Evolutionary conservation across 1,140 invertebrate genomes (phyloP).

Genomic region (Trichonephila clavipes): DNA sequence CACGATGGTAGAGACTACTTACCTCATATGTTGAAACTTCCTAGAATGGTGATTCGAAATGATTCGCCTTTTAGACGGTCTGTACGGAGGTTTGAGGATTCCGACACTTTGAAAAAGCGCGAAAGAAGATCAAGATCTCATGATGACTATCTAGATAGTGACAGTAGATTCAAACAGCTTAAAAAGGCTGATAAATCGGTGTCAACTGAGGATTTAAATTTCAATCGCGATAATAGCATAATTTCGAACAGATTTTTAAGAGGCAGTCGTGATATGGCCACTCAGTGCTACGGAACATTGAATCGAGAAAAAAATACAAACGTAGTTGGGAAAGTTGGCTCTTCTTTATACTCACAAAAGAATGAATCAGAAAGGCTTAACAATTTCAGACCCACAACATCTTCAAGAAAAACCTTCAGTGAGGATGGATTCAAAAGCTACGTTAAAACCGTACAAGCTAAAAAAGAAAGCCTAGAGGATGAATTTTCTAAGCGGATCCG

Average conservation of each 20-base stretch:
- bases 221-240: background rate
- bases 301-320: background rate
- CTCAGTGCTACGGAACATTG: conserved; percentile 65
- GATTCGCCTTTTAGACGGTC: conserved; percentile 20
- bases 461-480: conserved; percentile 28
- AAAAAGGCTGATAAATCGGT: conserved; percentile 65
- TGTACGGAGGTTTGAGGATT: background rate
- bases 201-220: conserved; percentile 56
- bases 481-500: background rate
- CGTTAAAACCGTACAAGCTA: background rate
- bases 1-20: background rate
- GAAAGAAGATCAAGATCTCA: conserved; percentile 63
- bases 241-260: conserved; percentile 53
- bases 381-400: background rate
- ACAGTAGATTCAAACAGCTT: conserved; percentile 25
- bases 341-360: background rate
- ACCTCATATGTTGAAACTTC: background rate
- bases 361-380: background rate
- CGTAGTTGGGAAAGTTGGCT: background rate
- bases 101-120: conserved; percentile 1
- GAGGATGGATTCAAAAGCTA: background rate
- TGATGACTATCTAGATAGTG: conserved; percentile 52
- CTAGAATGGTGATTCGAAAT: conserved; percentile 26
- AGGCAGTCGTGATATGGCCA: conserved; percentile 54
- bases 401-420: background rate